phyloP scores from a whole-genome alignment of 2,113 vertebrate species.

The Paramisgurnus dabryanus region DNA sequence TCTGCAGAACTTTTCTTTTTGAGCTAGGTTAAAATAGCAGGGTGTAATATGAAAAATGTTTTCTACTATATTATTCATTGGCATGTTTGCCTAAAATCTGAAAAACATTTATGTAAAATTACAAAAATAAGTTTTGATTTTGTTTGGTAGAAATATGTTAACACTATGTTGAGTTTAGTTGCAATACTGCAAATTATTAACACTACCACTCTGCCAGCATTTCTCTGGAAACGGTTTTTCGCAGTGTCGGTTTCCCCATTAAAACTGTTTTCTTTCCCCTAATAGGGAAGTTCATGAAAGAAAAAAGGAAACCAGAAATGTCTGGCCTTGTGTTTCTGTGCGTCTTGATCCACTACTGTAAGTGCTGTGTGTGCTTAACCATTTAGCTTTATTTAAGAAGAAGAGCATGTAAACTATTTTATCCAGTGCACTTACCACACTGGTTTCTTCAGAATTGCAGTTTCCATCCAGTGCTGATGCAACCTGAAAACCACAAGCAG shows the following conservation, averaged over 20 bases:
- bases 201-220: slow-evolving; percentile 28
- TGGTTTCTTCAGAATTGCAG: slow-evolving; percentile 70
- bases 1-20: slow-evolving; percentile 42
- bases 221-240: slow-evolving; percentile 41
- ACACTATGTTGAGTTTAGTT: not conserved
- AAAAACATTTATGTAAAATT: no score
- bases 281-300: not conserved
- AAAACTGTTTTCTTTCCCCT: not conserved
- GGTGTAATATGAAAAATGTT: no score
- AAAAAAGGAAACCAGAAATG: not conserved
- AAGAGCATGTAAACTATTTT: no score
- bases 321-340: not conserved
- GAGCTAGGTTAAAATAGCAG: slow-evolving; percentile 35
- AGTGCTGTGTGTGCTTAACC: no score
- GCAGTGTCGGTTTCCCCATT: no score
- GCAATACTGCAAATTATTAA: not conserved
- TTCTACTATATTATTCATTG: no score
- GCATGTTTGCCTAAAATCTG: no score
- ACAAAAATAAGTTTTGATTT: no score
- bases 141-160: not conserved
- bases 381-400: no score
- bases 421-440: slow-evolving; percentile 71
- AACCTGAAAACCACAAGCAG: slow-evolving; percentile 73
- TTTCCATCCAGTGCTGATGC: slow-evolving; percentile 77
- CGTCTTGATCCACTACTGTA: no score